Conservation (phyloP, 1,140 invertebrate species). For the Lepidurus packardi region DNA sequence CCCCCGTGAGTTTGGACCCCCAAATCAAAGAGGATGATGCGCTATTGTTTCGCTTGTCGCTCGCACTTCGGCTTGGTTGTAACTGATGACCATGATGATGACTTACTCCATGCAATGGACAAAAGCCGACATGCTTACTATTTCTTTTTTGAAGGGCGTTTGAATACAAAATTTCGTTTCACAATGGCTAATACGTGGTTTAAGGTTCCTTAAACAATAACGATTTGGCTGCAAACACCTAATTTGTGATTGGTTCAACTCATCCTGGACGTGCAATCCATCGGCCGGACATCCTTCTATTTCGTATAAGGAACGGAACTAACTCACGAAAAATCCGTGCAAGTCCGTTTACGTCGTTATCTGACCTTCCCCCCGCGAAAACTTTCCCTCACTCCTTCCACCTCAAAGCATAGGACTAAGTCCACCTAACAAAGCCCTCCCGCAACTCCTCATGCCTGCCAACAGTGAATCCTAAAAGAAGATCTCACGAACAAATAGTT, state of each 20-base stretch:
- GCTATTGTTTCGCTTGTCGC: constrained; percentile 11
- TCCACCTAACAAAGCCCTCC: neutral
- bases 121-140: no score
- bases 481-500: constrained; percentile 9
- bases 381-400: neutral
- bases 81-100: neutral
- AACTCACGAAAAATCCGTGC: neutral
- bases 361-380: constrained; percentile 1
- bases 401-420: neutral
- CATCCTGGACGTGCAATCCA: neutral
- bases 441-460: neutral
- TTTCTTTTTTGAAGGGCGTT: no score
- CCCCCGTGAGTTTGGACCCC: neutral
- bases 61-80: neutral
- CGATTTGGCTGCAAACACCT: no score
- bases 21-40: neutral
- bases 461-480: neutral
- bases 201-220: no score
- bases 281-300: neutral
- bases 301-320: neutral
- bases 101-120: neutral
- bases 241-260: neutral
- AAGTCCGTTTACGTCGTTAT: neutral
- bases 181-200: no score
- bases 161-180: no score